Base-by-base conservation (phyloP, 2,113 vertebrate species). In the Rhinopomastus cyanomelas region DNA sequence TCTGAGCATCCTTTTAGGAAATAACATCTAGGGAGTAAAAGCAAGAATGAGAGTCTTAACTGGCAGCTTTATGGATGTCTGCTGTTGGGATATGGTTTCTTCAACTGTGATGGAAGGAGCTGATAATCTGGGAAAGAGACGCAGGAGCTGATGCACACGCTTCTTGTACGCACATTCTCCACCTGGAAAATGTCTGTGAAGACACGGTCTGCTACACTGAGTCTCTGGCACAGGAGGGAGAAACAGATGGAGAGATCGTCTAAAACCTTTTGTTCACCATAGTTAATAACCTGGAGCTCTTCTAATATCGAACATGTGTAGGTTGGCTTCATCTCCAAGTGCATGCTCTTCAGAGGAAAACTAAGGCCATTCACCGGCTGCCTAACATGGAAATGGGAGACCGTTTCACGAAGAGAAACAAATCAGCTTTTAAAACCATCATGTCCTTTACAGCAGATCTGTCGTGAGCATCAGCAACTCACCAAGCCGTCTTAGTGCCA, bases 221-320 rank as follows among this genome's bases (percentile, higher is more conserved):
- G 67, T 93, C 78, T 79, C 92, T 94, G 95, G 95, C 91, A 93
- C 89, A 90, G 92, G 92, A 96, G 95, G 89, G 78, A 80, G 91
- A 93, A 95, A 85, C 94, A 96, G 95, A 95, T 95, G 92, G 94
- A 93, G 92, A 87, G 71, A 87, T 67, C 14, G 0, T 95, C 95
- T 89, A 81, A 94, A 95, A 53, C 85, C 95, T 93, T 94, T 95
- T 96, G 92, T 94, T 95, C 92, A 93, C 91, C 48, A 44, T 59
- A 94, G 91, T 91, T 94, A 90, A 93, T 96, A 93, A 96, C 94
- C 87, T 90, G 84, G 84, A 94, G 95, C 87, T 93, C 78, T 73
- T 89, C 84, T 94, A 82, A 42, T 90, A 71, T 60, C 88, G 52
- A 14, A 53, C 62, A 15, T 52, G 91, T 72, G 77, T 87, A 42